phyloP scores from a whole-genome alignment of 2,113 vertebrate species.

The Pollachius pollachius region DNA sequence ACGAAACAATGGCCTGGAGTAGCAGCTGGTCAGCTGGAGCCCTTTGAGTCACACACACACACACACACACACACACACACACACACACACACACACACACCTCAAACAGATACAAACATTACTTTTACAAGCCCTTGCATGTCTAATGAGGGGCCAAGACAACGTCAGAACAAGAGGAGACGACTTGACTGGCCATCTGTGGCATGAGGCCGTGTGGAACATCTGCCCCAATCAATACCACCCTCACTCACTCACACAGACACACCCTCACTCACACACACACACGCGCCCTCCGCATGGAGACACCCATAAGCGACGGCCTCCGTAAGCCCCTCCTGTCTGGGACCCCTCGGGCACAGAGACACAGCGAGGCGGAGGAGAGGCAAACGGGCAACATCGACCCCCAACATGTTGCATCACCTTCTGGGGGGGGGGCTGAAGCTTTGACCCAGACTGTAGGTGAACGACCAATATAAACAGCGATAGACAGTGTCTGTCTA shows the following conservation, averaged over 20 bases:
- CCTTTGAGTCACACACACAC: slow-evolving; percentile 26
- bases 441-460: too few relatives aligned
- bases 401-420: too few relatives aligned
- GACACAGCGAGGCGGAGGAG: too few relatives aligned
- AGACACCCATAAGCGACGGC: neutral
- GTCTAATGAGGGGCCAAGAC: slow-evolving; percentile 59
- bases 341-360: too few relatives aligned
- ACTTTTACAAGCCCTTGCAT: slow-evolving; percentile 48
- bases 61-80: slow-evolving; percentile 10
- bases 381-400: too few relatives aligned
- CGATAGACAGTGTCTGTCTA: too few relatives aligned
- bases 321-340: too few relatives aligned
- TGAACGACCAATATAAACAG: too few relatives aligned
- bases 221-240: slow-evolving; percentile 52
- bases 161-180: slow-evolving; percentile 42
- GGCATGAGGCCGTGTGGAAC: slow-evolving; percentile 32
- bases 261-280: slow-evolving; percentile 12
- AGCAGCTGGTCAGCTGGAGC: slow-evolving; percentile 64
- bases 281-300: neutral
- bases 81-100: slow-evolving; percentile 11
- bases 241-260: slow-evolving; percentile 15
- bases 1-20: slow-evolving; percentile 43
- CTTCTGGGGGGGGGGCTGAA: too few relatives aligned
- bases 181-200: slow-evolving; percentile 59
- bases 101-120: neutral